Evolutionary conservation across 2,113 vertebrate genomes (phyloP).

Genomic region (Alosa alosa): DNA sequence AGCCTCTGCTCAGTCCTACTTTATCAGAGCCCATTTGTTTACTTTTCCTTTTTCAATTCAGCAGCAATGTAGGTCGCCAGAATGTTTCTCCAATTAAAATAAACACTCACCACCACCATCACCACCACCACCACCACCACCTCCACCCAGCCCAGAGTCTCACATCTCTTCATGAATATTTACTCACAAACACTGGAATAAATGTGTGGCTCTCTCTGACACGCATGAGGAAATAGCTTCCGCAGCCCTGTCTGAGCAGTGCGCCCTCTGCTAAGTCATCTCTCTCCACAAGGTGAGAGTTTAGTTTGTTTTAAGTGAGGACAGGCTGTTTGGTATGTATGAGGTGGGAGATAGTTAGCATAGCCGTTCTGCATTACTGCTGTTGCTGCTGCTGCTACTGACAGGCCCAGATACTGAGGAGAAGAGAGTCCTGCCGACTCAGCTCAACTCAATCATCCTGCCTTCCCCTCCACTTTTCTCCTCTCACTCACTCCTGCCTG

Average conservation of each 20-base stretch:
- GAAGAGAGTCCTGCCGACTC: background rate
- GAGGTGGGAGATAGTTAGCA: background rate
- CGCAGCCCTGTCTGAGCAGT: background rate
- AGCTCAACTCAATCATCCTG: background rate
- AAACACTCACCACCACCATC: background rate
- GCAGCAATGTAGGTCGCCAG: background rate
- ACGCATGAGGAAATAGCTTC: background rate
- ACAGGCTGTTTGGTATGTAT: slow-evolving; percentile 8
- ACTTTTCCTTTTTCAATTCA: background rate
- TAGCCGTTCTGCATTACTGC: background rate
- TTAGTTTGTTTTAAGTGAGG: background rate
- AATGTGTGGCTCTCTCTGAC: slow-evolving; percentile 7
- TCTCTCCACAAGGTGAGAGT: background rate
- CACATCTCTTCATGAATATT: slow-evolving; percentile 4
- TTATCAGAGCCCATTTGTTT: background rate
- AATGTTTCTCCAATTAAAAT: slow-evolving; percentile 6
- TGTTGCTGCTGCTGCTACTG: background rate
- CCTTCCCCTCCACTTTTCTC: background rate
- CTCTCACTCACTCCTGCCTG: background rate
- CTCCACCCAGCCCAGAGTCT: background rate
- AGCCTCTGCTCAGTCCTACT: background rate
- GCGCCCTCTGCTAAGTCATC: background rate
- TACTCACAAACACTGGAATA: slow-evolving; percentile 5
- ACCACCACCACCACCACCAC: background rate
- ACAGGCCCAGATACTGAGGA: background rate